Base-by-base conservation (phyloP, 2,888 invertebrate genomes). In the Drosophila mimica region DNA sequence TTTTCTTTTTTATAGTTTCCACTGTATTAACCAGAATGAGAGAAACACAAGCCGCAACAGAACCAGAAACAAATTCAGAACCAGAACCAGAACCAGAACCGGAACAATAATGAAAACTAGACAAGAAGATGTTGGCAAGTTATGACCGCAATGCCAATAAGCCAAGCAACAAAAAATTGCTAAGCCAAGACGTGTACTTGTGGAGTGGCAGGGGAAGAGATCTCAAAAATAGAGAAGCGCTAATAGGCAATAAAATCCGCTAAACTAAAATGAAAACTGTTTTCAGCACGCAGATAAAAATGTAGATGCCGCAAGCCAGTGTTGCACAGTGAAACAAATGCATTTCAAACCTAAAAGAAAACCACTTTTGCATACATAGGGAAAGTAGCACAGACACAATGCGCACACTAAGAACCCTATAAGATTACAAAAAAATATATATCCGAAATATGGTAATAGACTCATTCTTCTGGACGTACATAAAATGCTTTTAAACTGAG, bases 161-260 rank as follows among this genome's bases (percentile, higher is more conserved):
- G 15, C 31, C 17, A 53, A 33, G 54, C 49, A 36, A 28, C 31
- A 34, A 46, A 70, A 28, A 56, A 33, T 51, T 51, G 48, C 63
- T 51, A 13, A 33, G 25, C 48, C 33, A 43, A 28, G 60, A 59
- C 31, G 43, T 20, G 25, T n/a, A 43, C n/a, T 49, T 4, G 49
- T 15, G 48, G 7, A 25, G 13, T 1, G 28, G n/a, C 4, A 38
- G 34, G 33, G 46, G 28, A 25, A 56, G 48, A 49, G n/a, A 25
- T 13, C 28, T 8, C 4, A 25, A 36, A 61, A 40, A 48, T 36
- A 72, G 70, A 58, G 61, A 82, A 46, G 75, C 67, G 76, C 48
- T 75, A 80, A 83, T 77, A 62, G 72, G 53, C 61, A 63, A 70
- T 69, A 62, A 76, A 74, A 69, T 59, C 52, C 51, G 52, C 28